Conservation (phyloP, 2,797 vertebrate genomes). For the Poeciliopsis paucimaculata region DNA sequence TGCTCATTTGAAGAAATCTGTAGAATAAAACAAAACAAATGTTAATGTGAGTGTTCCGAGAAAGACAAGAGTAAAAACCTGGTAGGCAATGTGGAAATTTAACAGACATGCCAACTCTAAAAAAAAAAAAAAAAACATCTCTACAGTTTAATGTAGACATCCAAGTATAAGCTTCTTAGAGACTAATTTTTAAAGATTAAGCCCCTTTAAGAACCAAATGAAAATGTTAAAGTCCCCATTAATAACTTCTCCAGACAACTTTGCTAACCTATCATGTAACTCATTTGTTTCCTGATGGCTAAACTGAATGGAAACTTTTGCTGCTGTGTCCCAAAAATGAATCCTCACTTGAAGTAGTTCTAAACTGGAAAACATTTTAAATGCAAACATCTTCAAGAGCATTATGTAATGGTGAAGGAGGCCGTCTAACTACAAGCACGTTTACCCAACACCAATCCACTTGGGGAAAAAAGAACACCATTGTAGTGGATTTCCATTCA, state of each 20-base stretch:
- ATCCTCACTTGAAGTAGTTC: constrained; percentile 40
- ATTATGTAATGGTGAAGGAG: constrained; percentile 51
- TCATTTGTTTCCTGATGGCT: constrained; percentile 10
- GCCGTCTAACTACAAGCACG: constrained; percentile 41
- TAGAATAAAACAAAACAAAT: constrained; percentile 38
- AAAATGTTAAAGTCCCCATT: constrained; percentile 26
- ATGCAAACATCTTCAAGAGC: constrained; percentile 27
- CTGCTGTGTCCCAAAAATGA: constrained; percentile 39
- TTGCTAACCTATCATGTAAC: constrained; percentile 6
- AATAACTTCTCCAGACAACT: constrained; percentile 29
- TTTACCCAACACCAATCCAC: constrained; percentile 18
- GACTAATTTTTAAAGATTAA: background rate
- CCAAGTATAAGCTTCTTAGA: background rate
- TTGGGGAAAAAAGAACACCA: constrained; percentile 5
- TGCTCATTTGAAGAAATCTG: constrained; percentile 49
- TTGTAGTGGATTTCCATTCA: constrained; percentile 30
- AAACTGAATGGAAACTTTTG: constrained; percentile 37
- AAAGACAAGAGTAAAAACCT: constrained; percentile 17
- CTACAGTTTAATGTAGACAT: background rate
- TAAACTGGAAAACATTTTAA: constrained; percentile 29
- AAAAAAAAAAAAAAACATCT: background rate
- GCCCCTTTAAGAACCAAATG: background rate
- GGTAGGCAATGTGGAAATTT: constrained; percentile 44
- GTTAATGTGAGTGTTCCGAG: constrained; percentile 32
- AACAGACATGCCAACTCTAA: constrained; percentile 16